Percentiles rank a stretch among this genome's conserved stretches.
Conservation (phyloP, 2,888 invertebrate species). For the Mimumesa dahlbomi region DNA sequence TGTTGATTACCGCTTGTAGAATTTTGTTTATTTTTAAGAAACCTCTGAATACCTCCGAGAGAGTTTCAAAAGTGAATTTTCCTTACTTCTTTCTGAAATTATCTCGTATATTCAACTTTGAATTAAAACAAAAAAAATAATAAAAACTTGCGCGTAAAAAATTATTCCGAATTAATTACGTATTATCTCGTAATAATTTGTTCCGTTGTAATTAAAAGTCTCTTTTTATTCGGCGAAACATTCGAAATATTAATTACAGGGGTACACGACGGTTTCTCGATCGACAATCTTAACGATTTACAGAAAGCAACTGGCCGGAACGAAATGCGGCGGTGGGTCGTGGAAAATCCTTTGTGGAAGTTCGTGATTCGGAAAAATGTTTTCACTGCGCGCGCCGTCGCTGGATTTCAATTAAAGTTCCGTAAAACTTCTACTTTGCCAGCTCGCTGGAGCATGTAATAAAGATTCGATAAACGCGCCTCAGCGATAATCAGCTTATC, state of each 20-base stretch:
- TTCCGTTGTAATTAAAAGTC: too few relatives aligned
- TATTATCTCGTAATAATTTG: too few relatives aligned
- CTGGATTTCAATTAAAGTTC: slow-evolving; percentile 69
- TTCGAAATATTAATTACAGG: too few relatives aligned
- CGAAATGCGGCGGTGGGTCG: slow-evolving; percentile 20
- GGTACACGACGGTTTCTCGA: background rate
- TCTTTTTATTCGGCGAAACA: too few relatives aligned
- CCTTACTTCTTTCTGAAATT: too few relatives aligned
- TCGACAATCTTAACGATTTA: background rate
- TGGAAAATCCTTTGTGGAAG: slow-evolving; percentile 41
- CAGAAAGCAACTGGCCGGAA: slow-evolving; percentile 19
- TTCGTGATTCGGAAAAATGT: slow-evolving; percentile 61
- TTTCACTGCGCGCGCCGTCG: slow-evolving; percentile 28
- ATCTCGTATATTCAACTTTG: too few relatives aligned
- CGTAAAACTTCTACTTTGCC: slow-evolving; percentile 64
- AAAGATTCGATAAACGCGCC: slow-evolving; percentile 67
- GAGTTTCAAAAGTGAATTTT: too few relatives aligned
- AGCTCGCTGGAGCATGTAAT: slow-evolving; percentile 65
- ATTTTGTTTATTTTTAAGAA: too few relatives aligned
- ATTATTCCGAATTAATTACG: too few relatives aligned
- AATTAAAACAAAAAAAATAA: too few relatives aligned
- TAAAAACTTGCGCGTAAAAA: too few relatives aligned
- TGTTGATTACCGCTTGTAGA: background rate
- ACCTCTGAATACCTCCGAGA: too few relatives aligned
- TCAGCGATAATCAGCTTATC: slow-evolving; percentile 64